These are phyloP conservation scores for Dascillus cervinus DNA, from an alignment of 2,888 invertebrate genomes.

Conservation along the genomic window DNA sequence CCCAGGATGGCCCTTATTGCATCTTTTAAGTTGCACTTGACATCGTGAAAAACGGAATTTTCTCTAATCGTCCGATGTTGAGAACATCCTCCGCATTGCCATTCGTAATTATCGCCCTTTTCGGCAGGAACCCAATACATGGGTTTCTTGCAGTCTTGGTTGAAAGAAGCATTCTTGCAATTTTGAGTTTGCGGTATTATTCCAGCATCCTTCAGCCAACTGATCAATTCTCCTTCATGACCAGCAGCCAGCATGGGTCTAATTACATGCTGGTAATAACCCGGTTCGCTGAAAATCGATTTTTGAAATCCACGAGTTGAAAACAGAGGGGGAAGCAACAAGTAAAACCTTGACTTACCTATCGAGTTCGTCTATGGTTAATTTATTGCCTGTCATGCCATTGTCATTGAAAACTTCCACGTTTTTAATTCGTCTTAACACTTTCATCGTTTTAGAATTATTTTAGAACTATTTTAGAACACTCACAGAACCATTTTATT, in stretches of 20 bases:
- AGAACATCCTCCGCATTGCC: conserved; percentile 44
- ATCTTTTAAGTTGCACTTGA: conserved; percentile 55
- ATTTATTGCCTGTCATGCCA: conserved; percentile 14
- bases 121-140: conserved; percentile 46
- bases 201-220: conserved; percentile 47
- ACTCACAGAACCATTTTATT: too few species aligned
- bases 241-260: conserved; percentile 45
- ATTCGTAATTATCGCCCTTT: conserved; percentile 46
- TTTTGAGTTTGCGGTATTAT: conserved; percentile 40
- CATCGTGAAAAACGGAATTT: conserved; percentile 52
- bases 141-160: conserved; percentile 19
- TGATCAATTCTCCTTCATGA: conserved; percentile 46
- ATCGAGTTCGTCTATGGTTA: conserved; percentile 17
- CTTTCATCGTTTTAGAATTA: too few species aligned
- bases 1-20: conserved; percentile 54
- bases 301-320: too few species aligned
- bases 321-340: conserved; percentile 11
- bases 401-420: conserved; percentile 8
- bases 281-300: conserved; percentile 36
- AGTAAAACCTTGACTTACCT: conserved; percentile 13
- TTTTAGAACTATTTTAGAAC: too few species aligned
- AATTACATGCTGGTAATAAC: conserved; percentile 43
- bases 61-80: conserved; percentile 44
- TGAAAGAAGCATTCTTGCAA: conserved; percentile 32
- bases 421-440: conserved; percentile 5